phyloP scores from a whole-genome alignment of 2,888 invertebrate genomes.

The Agrilus cyanescens region DNA sequence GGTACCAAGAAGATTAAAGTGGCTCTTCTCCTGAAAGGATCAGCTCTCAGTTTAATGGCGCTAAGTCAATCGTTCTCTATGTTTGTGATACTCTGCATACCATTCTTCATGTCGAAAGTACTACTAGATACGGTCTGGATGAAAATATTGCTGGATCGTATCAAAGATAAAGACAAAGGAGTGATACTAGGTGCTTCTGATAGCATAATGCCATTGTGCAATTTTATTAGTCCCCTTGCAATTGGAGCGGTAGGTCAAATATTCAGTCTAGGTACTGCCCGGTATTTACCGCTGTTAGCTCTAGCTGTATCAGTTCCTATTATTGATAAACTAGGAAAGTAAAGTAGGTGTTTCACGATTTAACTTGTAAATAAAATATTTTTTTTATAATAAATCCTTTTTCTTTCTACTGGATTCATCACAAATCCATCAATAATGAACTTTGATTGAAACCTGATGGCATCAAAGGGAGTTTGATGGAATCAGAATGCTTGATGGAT shows the following conservation, averaged over 20 bases:
- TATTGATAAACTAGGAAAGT: too few species aligned
- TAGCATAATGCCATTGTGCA: slow-evolving; percentile 44
- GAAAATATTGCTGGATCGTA: slow-evolving; percentile 42
- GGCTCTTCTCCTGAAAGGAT: slow-evolving; percentile 36
- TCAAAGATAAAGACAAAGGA: slow-evolving; percentile 41
- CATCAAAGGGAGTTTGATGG: too few species aligned
- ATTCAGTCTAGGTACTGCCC: slow-evolving; percentile 35
- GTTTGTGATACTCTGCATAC: slow-evolving; percentile 36
- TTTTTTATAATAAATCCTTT: too few species aligned
- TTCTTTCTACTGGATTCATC: too few species aligned
- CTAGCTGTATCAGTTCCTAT: background rate
- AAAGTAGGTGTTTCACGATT: too few species aligned
- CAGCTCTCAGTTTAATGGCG: slow-evolving; percentile 15
- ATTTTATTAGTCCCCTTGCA: slow-evolving; percentile 44
- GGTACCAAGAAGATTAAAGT: slow-evolving; percentile 28
- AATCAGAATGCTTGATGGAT: too few species aligned
- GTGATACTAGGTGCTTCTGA: slow-evolving; percentile 48
- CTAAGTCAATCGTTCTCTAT: too few species aligned
- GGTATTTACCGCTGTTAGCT: slow-evolving; percentile 10
- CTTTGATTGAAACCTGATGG: too few species aligned
- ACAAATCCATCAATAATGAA: too few species aligned
- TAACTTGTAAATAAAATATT: too few species aligned
- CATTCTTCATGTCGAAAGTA: slow-evolving; percentile 41
- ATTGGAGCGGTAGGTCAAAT: slow-evolving; percentile 42
- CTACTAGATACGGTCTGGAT: slow-evolving; percentile 41